These are phyloP conservation scores for Rhyacophila brunnea DNA, from an alignment of 1,140 invertebrate genomes.

Conservation along the genomic window DNA sequence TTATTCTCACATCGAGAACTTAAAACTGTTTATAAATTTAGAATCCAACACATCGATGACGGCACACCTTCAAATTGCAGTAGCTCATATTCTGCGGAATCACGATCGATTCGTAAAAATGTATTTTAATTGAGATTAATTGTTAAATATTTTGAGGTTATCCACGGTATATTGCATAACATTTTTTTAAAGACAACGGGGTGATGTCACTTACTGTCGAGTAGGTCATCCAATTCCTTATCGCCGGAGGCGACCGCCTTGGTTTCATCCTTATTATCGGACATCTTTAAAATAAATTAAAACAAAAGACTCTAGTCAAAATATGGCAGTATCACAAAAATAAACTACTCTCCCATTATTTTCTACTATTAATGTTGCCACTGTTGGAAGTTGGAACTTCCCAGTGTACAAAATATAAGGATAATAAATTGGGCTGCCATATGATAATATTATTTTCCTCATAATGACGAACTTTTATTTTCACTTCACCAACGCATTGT, in stretches of 20 bases:
- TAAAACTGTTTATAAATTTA: too few relatives aligned
- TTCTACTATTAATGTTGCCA: too few relatives aligned
- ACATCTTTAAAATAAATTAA: constrained; percentile 22
- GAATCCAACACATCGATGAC: too few relatives aligned
- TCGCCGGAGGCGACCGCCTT: not conserved
- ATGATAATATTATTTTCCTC: too few relatives aligned
- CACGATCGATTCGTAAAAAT: not conserved
- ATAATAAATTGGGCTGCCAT: too few relatives aligned
- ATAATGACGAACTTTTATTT: too few relatives aligned
- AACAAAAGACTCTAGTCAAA: constrained; percentile 13
- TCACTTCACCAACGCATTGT: too few relatives aligned
- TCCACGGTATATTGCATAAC: constrained; percentile 20
- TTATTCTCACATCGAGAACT: too few relatives aligned
- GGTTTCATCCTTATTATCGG: constrained; percentile 20
- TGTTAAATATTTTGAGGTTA: constrained; percentile 12
- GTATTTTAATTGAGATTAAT: constrained; percentile 1
- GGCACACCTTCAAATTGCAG: not conserved
- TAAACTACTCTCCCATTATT: too few relatives aligned
- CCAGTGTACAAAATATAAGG: too few relatives aligned
- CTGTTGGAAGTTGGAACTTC: too few relatives aligned
- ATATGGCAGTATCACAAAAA: not conserved
- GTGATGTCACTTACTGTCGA: constrained; percentile 13
- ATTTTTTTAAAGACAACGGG: not conserved
- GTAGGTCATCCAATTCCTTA: constrained; percentile 16
- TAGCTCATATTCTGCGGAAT: not conserved